Evolutionary conservation across 2,113 vertebrate genomes (phyloP).

Genomic region (Macrotus californicus): DNA sequence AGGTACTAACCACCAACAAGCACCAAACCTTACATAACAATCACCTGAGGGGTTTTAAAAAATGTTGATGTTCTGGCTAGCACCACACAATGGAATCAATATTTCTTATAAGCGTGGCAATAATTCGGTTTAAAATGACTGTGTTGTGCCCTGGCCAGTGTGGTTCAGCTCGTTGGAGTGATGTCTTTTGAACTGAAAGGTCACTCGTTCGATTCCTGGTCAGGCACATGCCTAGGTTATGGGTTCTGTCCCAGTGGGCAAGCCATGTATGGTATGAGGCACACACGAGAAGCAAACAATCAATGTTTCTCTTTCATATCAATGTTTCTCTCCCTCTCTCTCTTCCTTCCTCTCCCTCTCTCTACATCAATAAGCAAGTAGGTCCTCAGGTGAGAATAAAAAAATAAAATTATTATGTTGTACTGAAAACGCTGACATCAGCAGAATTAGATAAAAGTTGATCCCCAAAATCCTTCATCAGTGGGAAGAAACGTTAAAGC

Average conservation of each 20-base stretch:
- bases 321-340: no score
- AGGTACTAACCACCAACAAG: background rate
- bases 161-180: no score
- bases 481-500: background rate
- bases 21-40: background rate
- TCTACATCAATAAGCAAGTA: no score
- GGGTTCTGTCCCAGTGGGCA: no score
- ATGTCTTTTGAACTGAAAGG: no score
- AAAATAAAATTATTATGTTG: background rate
- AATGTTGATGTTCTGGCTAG: rapidly evolving
- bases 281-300: no score
- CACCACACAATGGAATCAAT: background rate
- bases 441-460: background rate
- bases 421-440: background rate
- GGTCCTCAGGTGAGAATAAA: no score
- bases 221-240: no score
- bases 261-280: no score
- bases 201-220: no score
- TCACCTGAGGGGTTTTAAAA: background rate
- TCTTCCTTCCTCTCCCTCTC: no score
- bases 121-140: background rate
- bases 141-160: background rate
- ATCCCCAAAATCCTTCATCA: background rate
- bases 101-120: background rate
- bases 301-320: no score